Base-by-base conservation (phyloP, 1,140 invertebrate species). In the Drosophila navojoa region DNA sequence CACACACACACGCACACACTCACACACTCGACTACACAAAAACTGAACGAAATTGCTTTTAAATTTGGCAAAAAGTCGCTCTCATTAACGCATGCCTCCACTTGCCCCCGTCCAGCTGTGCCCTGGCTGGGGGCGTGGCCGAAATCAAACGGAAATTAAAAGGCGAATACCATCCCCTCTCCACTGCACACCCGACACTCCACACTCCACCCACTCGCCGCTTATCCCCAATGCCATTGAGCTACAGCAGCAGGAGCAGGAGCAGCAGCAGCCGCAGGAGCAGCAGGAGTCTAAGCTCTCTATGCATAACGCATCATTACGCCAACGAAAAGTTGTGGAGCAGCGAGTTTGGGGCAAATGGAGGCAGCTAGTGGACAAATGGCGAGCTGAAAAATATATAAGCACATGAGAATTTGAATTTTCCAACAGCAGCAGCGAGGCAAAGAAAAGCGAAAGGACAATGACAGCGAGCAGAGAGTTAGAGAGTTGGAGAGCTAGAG, bases 111-210 rank as follows among this genome's bases (percentile, higher is more conserved):
- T 22, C 19, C 19, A 22, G 19, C 0, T 22, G 19, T 22, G 3
- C 10, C 45, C 10, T 25, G 4, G 29, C 44, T 27, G 55, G 72
- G 67, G 68, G 74, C 58, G 53, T 60, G 71, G 52, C 11, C 57
- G 69, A 81, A 81, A 81, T 81, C 79, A 81, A 81, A 81, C 79
- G 79, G 79, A 81, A 81, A 81, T 81, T 81, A 81, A 81, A 81
- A 81, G 49, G 45, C 42, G 64, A 49, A 3, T 22, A 1, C 19
- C 19, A 3, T n/a, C 19, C 19, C 19, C 19, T 2, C 19, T 22
- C 19, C 1, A 22, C 19, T 22, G 19, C 19, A 22, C 19, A 22
- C 19, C 19, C 19, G 19, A 1, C 19, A 22, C 19, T n/a, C n/a
- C 19, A 71, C 59, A 68, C 5, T 15, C 25, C 13, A 1, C 4